Conservation (phyloP, 2,888 invertebrate species). For the Diarsia brunnea region DNA sequence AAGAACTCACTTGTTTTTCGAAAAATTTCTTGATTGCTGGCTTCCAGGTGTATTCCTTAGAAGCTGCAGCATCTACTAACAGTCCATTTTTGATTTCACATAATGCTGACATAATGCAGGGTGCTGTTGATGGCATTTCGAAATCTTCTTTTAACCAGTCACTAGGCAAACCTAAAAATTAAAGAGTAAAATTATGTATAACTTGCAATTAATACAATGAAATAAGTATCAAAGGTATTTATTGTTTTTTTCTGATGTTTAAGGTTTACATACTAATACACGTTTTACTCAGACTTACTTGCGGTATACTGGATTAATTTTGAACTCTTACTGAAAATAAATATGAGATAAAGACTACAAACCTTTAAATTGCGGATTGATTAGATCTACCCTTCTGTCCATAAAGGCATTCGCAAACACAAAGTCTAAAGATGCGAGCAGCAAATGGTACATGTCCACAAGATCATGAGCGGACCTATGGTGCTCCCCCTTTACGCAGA, state of each 20-base stretch:
- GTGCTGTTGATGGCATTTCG: conserved; percentile 92
- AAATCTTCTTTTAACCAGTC: conserved; percentile 92
- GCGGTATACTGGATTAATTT: neutral
- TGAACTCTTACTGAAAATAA: neutral
- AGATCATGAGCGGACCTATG: conserved; percentile 97
- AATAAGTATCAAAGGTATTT: neutral
- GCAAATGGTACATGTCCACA: conserved; percentile 97
- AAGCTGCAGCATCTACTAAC: conserved; percentile 96
- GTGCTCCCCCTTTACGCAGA: conserved; percentile 96
- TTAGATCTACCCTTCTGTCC: conserved; percentile 94
- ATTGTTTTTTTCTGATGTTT: neutral
- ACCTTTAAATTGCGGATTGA: conserved; percentile 96
- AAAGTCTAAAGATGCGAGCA: conserved; percentile 97
- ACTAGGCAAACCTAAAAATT: conserved; percentile 92
- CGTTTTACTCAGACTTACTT: neutral
- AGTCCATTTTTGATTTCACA: conserved; percentile 96
- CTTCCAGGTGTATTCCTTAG: conserved; percentile 97
- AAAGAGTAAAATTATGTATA: too few species aligned
- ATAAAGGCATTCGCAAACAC: conserved; percentile 96
- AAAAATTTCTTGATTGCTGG: conserved; percentile 94
- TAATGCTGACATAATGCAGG: conserved; percentile 95
- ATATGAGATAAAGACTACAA: conserved; percentile 11
- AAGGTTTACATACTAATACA: neutral
- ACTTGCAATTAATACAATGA: too few species aligned
- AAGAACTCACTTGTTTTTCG: conserved; percentile 92